These are phyloP conservation scores for Microtus richardsoni DNA, from an alignment of 2,113 vertebrate genomes.

Conservation along the genomic window DNA sequence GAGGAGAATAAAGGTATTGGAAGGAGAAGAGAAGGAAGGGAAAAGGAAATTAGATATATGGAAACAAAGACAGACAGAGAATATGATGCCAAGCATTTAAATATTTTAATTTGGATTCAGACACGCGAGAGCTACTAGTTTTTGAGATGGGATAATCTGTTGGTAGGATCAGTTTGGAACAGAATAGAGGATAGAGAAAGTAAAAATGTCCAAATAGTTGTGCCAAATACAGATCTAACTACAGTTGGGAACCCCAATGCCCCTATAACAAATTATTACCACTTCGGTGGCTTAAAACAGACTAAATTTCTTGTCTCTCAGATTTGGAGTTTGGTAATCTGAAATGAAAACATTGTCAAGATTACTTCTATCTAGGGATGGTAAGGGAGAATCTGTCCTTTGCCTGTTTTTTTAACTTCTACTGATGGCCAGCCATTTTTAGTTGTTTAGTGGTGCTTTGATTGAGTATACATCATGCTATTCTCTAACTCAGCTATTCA, in stretches of 20 bases:
- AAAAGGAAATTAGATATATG: background rate
- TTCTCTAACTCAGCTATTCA: background rate
- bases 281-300: background rate
- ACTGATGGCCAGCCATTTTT: background rate
- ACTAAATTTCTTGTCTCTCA: background rate
- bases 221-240: background rate
- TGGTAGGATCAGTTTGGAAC: background rate
- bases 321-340: background rate
- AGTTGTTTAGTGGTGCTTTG: background rate
- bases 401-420: background rate
- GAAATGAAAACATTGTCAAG: background rate
- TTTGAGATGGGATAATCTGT: background rate
- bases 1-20: background rate
- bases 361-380: background rate
- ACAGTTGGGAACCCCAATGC: background rate
- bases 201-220: background rate
- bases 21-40: background rate
- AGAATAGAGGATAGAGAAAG: background rate
- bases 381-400: background rate
- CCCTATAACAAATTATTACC: background rate
- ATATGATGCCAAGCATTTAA: background rate
- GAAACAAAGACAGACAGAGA: background rate
- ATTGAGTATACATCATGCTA: background rate
- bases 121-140: background rate
- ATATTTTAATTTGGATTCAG: slow-evolving; percentile 4